These are phyloP conservation scores for Octomys mimax DNA, from an alignment of 2,797 vertebrate species.

Conservation along the genomic window DNA sequence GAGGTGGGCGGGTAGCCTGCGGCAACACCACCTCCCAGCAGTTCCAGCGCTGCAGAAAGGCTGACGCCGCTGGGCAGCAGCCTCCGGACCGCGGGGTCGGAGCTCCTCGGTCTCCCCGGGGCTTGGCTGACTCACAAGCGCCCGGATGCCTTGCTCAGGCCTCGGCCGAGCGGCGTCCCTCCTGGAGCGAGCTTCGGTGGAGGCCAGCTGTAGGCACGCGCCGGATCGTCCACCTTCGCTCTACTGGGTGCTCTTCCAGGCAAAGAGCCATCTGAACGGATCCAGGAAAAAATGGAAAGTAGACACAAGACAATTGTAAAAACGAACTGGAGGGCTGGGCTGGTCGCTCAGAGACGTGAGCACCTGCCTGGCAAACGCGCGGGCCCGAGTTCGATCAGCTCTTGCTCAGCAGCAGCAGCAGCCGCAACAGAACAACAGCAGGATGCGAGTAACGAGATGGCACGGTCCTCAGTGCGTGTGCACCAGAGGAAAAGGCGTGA, in stretches of 20 bases:
- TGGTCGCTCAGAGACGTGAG: too few species aligned
- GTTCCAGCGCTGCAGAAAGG: not conserved
- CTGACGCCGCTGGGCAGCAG: not conserved
- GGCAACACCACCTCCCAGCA: not conserved
- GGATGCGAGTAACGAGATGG: not conserved
- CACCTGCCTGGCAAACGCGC: too few species aligned
- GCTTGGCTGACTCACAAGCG: not conserved
- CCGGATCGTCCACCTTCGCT: not conserved
- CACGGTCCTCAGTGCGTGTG: not conserved
- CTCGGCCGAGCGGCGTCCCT: not conserved
- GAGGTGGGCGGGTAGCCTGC: not conserved
- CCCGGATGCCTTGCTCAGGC: not conserved
- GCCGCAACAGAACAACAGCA: too few species aligned
- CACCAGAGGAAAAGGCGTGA: not conserved
- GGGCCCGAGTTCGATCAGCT: too few species aligned
- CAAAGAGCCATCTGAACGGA: not conserved
- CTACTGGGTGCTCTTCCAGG: not conserved
- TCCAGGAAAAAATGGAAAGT: not conserved
- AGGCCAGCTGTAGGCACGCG: not conserved
- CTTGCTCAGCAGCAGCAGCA: too few species aligned
- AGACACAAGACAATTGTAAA: not conserved
- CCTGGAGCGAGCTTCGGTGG: not conserved
- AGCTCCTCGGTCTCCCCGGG: not conserved
- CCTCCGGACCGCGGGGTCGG: not conserved
- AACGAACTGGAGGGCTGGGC: not conserved